A percentile compares a stretch with the other conserved stretches of the same genome.
These are phyloP conservation scores for Hypolimnas misippus DNA, from an alignment of 2,888 invertebrate genomes.

Conservation along the genomic window DNA sequence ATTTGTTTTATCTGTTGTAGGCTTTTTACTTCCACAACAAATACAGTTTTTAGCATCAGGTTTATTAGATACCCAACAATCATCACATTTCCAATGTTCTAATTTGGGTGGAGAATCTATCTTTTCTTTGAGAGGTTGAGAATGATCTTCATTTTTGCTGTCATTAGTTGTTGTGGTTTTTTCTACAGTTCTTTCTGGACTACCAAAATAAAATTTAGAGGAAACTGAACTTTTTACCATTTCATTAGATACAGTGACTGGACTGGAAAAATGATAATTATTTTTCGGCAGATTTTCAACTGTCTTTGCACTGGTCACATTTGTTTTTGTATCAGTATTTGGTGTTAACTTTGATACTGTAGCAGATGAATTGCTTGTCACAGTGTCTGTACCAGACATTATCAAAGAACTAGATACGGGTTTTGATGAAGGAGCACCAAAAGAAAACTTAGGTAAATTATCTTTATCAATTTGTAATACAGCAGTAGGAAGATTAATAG, in stretches of 20 bases:
- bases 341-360: not conserved
- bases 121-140: conserved; percentile 32
- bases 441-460: conserved; percentile 65
- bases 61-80: conserved; percentile 61
- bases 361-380: conserved; percentile 1
- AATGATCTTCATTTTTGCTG: not conserved
- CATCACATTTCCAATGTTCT: conserved; percentile 57
- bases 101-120: conserved; percentile 22
- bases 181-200: conserved; percentile 50
- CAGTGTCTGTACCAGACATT: conserved; percentile 26
- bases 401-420: conserved; percentile 14
- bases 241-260: conserved; percentile 55
- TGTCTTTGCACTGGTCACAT: not conserved
- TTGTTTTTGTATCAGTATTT: not conserved
- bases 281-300: conserved; percentile 42
- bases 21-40: conserved; percentile 57
- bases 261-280: conserved; percentile 61
- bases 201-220: conserved; percentile 58
- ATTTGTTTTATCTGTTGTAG: conserved; percentile 31
- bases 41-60: conserved; percentile 55
- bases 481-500: conserved; percentile 59
- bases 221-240: conserved; percentile 39
- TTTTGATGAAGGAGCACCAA: conserved; percentile 41
- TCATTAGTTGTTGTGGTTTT: not conserved
- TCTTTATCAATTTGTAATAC: conserved; percentile 62